Percentiles rank a stretch among this genome's conserved stretches.
Evolutionary conservation across 2,888 invertebrate genomes (phyloP).

Genomic region (Argyra leucocephala): DNA sequence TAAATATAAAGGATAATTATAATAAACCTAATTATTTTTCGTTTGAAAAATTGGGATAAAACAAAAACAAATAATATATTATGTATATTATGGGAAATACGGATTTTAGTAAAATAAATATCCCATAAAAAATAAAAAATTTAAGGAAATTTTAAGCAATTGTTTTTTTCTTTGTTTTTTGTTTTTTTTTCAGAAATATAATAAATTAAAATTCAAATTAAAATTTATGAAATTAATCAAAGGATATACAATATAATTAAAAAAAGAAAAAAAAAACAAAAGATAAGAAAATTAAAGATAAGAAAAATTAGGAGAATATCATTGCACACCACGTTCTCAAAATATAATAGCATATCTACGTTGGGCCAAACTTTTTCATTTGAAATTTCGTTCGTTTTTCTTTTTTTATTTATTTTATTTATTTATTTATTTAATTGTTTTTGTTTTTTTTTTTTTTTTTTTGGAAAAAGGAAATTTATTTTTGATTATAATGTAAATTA

Average conservation of each 20-base stretch:
- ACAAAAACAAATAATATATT: too few species aligned
- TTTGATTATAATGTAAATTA: neutral
- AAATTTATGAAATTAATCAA: too few species aligned
- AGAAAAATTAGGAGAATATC: neutral
- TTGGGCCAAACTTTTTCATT: constrained; percentile 24
- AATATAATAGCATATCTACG: constrained; percentile 24
- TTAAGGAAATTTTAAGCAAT: too few species aligned
- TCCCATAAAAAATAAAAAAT: too few species aligned
- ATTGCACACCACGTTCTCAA: constrained; percentile 25
- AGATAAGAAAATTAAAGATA: neutral
- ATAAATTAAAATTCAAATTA: too few species aligned
- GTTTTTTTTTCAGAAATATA: too few species aligned
- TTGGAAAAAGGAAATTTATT: neutral
- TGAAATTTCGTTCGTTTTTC: constrained; percentile 2
- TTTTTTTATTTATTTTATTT: constrained; percentile 11
- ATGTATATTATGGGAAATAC: too few species aligned
- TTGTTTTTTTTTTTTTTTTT: neutral
- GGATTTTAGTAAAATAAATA: too few species aligned
- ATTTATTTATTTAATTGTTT: neutral
- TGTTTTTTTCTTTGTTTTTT: too few species aligned
- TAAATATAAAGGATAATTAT: too few species aligned
- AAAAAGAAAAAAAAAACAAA: neutral
- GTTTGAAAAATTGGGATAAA: too few species aligned
- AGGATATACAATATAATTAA: neutral
- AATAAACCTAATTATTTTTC: too few species aligned